Base-by-base conservation (phyloP, 2,888 invertebrate species). In the Argynnis bischoffii region DNA sequence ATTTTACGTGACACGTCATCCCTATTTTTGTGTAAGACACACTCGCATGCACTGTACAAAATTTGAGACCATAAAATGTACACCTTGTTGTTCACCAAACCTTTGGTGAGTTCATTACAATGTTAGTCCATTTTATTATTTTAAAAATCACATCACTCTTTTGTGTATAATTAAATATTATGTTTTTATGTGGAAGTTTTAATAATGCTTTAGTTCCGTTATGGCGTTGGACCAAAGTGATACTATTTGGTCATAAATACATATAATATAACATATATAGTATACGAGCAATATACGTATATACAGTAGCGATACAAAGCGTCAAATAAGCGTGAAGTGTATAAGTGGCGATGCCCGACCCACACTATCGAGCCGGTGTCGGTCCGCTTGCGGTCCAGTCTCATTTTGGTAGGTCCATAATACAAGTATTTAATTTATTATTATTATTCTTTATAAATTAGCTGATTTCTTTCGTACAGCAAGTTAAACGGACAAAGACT, bases 311-410 rank as follows among this genome's bases (percentile, higher is more conserved):
- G 82, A 79, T 79, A 78, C 79, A 79, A 75, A 74, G 74, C 74
- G 70, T 72, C 65, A 73, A 72, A 69, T 73, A 89, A 90, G 89
- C 89, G 77, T 83, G 79, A 82, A 79, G 79, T 81, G 77, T 72
- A 67, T 73, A 70, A 69, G 81, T 78, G 77, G 78, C 78, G 80
- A 79, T 79, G 69, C 50, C 50, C 18, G 51, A 53, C n/a, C 3
- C 18, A 51, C 61, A 61, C 31, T 53, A 61, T 53, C 51, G 35
- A 41, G 11, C 35, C 35, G 35, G 35, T 41, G 35, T 41, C 35
- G 35, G 11, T 41, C 35, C 35, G 35, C 31, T 14, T 6, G 16
- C 16, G 6, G 41, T 57, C 14, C 6, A 15, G 47, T 26, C 48
- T 47, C 26, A 15, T 47, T 26, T 48, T 31, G 21, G 31, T 26